Evolutionary conservation across 2,888 invertebrate genomes (phyloP), one percentile per base, ranked within the genome.

Genomic region (Morpho helenor): DNA sequence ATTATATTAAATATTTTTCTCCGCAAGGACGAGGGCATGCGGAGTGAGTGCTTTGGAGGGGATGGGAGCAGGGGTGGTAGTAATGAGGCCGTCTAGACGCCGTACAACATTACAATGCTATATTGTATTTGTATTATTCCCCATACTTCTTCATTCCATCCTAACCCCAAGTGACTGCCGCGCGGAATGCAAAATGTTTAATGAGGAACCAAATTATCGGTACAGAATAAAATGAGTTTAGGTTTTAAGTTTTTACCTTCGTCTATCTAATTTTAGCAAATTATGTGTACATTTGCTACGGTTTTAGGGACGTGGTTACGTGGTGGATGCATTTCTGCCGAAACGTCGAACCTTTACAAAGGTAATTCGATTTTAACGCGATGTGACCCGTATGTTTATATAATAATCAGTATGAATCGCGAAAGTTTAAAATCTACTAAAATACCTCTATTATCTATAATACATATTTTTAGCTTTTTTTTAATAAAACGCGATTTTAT

Each of bases 81-180:
- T 81, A 78, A 84, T 79, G 80, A 79, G 81, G 79, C 74, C 78
- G 87, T 89, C 88, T 87, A 87, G 87, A 88, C 87, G 78, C 73
- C 73, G 72, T 73, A 60, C 62, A 50, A 56, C 56, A 61, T 65
- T 67, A 69, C 70, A 68, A 69, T 80, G 75, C 73, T 76, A 76
- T 75, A 76, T 73, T 78, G 77, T 79, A 76, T 77, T 81, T 80
- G 77, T 80, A 79, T 81, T 77, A 77, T 76, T 71, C 73, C 65
- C 70, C 74, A 71, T 78, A 82, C 79, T 77, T 70, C 16, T 60
- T 57, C 57, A 52, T 53, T 42, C 22, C 52, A 43, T 47, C 40
- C 56, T 54, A 53, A 55, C 58, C 58, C 49, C 48, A 49, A 51
- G 48, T 48, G 57, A 49, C 53, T 42, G 40, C 46, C 49, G 56